Evolutionary conservation across 2,113 vertebrate genomes (phyloP), one percentile per base, ranked within the genome.

Genomic region (Onychostruthus taczanowskii): DNA sequence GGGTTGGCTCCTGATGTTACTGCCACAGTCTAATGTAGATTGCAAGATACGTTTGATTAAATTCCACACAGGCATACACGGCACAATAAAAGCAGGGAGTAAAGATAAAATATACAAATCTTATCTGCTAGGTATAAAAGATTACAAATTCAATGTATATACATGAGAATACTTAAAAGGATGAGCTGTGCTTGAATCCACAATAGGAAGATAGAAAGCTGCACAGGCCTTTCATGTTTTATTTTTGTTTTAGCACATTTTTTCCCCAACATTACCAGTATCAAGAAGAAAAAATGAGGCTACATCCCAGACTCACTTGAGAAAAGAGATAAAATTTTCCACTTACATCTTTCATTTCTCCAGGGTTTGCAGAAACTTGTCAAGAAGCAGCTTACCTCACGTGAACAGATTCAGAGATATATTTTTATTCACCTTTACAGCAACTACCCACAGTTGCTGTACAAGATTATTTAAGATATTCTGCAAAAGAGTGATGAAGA

Each of bases 21-120:
- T 31, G 43, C n/a, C 31, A 13, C 0, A 0, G 28, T 62, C 37
- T 87, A 47, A 79, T 0, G 0, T 3, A 47, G 67, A 86, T n/a
- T 81, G 31, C 23, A 78, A 82, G 26, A 70, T 22, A 24, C 14
- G 16, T 63, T 73, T 70, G 39, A 35, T 67, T 35, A 67, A 82
- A 75, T 91, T 66, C 64, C 7, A 15, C 35, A 27, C 35, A 49
- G 28, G 19, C 22, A 26, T 68, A 52, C 35, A 35, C 1, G 0
- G 1, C 84, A 84, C 64, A 59, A 75, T 22, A 77, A 76, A 73
- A 89, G n/a, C 37, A 84, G 39, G 11, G 43, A 79, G 5, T 46
- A 41, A 93, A 63, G 67, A 85, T 49, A 84, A 81, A 64, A 67
- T 20, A 76, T n/a, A 84, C 37, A 94, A 74, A 59, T 75, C 55